These are phyloP conservation scores for Prochilodus magdalenae DNA, from an alignment of 2,113 vertebrate species.

Conservation along the genomic window DNA sequence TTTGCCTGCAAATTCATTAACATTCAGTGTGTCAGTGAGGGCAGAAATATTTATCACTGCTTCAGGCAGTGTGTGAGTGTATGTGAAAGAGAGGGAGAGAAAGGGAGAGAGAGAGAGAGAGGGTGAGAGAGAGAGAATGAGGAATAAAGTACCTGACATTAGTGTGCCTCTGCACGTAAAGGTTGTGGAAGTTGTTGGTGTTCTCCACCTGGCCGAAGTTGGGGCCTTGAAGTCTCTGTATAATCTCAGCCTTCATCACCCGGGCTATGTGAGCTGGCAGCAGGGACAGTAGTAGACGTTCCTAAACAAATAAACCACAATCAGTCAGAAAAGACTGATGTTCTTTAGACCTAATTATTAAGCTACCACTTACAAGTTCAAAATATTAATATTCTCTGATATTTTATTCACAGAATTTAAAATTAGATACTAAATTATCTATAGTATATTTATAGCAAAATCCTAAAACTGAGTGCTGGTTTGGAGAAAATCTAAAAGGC, in stretches of 20 bases:
- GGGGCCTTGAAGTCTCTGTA: conserved; percentile 94
- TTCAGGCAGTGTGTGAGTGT: background rate
- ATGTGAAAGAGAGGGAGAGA: background rate
- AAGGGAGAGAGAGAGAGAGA: background rate
- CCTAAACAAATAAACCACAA: conserved; percentile 72
- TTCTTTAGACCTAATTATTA: no score
- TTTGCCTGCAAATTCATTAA: background rate
- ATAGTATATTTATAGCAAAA: no score
- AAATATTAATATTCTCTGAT: no score
- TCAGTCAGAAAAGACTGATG: background rate
- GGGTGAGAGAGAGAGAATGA: background rate
- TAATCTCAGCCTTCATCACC: conserved; percentile 99
- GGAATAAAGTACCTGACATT: conserved; percentile 91
- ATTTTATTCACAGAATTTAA: no score
- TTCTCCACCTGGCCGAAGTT: conserved; percentile 95
- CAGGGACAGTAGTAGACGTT: conserved; percentile 92
- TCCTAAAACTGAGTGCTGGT: no score
- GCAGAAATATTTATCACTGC: conserved; percentile 20
- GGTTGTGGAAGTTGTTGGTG: conserved; percentile 98
- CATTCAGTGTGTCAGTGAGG: conserved; percentile 10
- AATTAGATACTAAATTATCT: no score
- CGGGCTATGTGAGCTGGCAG: conserved; percentile 96
- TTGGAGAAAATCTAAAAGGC: no score
- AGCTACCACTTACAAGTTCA: no score
- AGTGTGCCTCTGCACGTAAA: conserved; percentile 96